These are phyloP conservation scores for Pyrrhura leucotis DNA, from an alignment of 2,797 vertebrate genomes.

Conservation along the genomic window DNA sequence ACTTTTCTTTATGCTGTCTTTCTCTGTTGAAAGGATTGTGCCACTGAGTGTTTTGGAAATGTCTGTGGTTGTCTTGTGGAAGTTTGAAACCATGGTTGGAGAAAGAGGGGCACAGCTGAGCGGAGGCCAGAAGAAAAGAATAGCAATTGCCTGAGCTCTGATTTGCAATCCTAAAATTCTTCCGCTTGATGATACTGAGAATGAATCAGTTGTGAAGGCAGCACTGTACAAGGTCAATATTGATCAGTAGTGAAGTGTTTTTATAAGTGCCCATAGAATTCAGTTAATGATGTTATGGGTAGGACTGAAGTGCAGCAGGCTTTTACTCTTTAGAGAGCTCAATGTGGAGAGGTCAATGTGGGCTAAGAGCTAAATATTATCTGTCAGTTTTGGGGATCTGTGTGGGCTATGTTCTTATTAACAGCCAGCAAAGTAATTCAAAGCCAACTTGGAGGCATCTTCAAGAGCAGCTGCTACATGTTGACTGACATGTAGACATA, in stretches of 20 bases:
- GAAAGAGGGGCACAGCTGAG: constrained; percentile 93
- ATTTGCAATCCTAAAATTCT: constrained; percentile 95
- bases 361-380: not conserved
- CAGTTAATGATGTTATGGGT: too few species aligned
- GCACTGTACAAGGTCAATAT: constrained; percentile 90
- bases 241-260: not conserved
- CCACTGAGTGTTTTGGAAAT: not conserved
- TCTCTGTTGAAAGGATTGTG: not conserved
- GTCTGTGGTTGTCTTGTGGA: constrained; percentile 73
- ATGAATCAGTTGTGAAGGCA: constrained; percentile 90
- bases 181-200: constrained; percentile 92
- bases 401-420: not conserved
- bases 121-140: constrained; percentile 95
- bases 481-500: not conserved
- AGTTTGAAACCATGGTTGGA: constrained; percentile 92
- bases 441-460: rapidly evolving
- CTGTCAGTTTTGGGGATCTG: not conserved
- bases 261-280: not conserved
- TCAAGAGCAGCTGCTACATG: not conserved
- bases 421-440: not conserved
- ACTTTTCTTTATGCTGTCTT: not conserved
- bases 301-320: not conserved
- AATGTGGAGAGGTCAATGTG: not conserved
- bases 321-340: not conserved
- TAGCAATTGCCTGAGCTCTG: constrained; percentile 91